Evolutionary conservation across 1,140 invertebrate species (phyloP), one percentile per base, ranked within the genome.

Genomic region (Aphis gossypii): DNA sequence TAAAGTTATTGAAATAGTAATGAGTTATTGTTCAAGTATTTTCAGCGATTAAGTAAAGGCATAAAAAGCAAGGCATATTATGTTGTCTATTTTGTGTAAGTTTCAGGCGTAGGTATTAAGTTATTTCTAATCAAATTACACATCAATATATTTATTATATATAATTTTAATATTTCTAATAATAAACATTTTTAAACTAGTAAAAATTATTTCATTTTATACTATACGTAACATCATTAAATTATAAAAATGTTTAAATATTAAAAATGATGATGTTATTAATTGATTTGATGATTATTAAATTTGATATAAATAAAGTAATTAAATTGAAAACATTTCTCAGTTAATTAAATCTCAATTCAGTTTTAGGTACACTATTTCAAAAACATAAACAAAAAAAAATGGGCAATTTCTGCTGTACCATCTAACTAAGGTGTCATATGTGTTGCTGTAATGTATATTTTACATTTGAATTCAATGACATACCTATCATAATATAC

Each of bases 31-130:
- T 18, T 51, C 14, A 51, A 51, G 44, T 84, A 5, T 48, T 7
- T n/a, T n/a, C 14, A 46, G 41, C 5, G 25, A 87, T 48, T 89
- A 41, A 25, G 46, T 23, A 89, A 89, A 54, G 3, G 8, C n/a
- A 48, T 20, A 30, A 48, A 48, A 41, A 25, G 30, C 20, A 68
- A 68, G 38, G 89, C 18, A 68, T 38, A 6, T 90, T 90, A 38
- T 90, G 89, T 90, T 68, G 25, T 68, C 89, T 90, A 90, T 90
- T 60, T 68, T 90, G 38, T 68, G n/a, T 60, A 44, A 7, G n/a
- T 68, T 90, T 90, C 89, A 90, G 89, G 89, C 89, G 89, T 56
- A 76, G 14, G 30, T 76, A 84, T 84, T 41, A 44, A 23, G 83
- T 84, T 84, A 84, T 25, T 84, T 41, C 44, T 44, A 41, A 41